Conservation (phyloP, 35 echinoderm and acorn worm genomes). For the Patiria miniata region DNA sequence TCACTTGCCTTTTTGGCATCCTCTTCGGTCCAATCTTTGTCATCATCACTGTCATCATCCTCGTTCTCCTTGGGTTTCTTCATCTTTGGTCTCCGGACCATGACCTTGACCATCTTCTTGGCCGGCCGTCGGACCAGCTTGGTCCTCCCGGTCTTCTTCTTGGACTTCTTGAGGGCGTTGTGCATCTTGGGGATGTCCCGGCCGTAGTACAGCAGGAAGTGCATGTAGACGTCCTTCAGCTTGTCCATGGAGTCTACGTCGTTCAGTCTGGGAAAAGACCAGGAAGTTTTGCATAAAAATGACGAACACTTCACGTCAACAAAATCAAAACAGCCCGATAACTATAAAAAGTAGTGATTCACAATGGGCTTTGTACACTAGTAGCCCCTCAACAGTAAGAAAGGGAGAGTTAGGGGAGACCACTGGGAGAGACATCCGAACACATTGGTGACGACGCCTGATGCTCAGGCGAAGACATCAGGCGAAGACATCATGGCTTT, state of each 20-base stretch:
- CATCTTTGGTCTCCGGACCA: background rate
- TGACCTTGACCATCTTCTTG: constrained; percentile 57
- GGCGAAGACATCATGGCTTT: too few species aligned
- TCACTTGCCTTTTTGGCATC: background rate
- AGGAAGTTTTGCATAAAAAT: too few species aligned
- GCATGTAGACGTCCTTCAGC: constrained; percentile 91
- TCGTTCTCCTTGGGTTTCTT: constrained; percentile 25
- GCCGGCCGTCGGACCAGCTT: background rate
- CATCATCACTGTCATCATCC: constrained; percentile 24
- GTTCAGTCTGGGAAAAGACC: constrained; percentile 52
- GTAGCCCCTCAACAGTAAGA: too few species aligned
- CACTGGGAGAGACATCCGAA: too few species aligned
- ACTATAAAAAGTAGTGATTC: too few species aligned
- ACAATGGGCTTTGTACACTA: too few species aligned
- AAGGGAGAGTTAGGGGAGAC: too few species aligned
- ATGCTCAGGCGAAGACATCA: too few species aligned
- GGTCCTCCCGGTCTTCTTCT: constrained; percentile 54
- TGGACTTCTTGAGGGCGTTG: constrained; percentile 52
- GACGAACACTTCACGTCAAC: too few species aligned
- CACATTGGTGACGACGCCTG: too few species aligned
- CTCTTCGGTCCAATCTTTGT: constrained; percentile 31
- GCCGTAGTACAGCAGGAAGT: constrained; percentile 95
- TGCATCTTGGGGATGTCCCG: constrained; percentile 94
- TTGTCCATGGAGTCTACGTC: constrained; percentile 87
- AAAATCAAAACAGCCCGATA: too few species aligned